Base-by-base conservation (phyloP, 2,797 vertebrate species). In the Platyrinchus mystaceus region DNA sequence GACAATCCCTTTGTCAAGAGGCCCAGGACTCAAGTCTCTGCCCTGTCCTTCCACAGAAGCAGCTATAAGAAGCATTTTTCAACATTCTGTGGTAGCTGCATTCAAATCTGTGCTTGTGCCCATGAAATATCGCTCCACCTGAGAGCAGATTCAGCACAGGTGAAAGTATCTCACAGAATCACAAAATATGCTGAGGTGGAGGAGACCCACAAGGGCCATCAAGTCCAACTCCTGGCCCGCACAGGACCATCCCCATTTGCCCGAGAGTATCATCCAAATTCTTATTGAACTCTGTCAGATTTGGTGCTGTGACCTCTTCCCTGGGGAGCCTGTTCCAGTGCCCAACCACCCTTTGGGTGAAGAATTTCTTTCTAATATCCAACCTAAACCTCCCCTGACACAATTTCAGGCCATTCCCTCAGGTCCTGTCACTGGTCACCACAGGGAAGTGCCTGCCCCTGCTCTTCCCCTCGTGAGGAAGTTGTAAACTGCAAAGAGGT, bases 51-150 rank as follows among this genome's bases (percentile, higher is more conserved):
- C 27, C 32, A 46, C 22, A 68, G 44, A 70, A 67, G 43, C 20
- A 75, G 27, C 17, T 67, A 2, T 10, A 12, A 73, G 13, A 32
- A 10, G 6, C 4, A 4, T 22, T 55, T 82, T 37, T 43, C 21
- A 6, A 10, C 5, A 13, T 47, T 68, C 27, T 74, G 17, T 2
- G 1, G 32, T 4, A 8, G 8, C 4, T 3, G 24, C 13, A 60
- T 28, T 36, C 46, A 60, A 20, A 56, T 27, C 56, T 46, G 7
- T n/a, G 27, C 34, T 68, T 49, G 11, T 34, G 37, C 8, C 34
- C 22, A 4, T 18, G 9, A 64, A 27, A 5, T 7, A 12, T 63
- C 37, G 14, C 41, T 77, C 18, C 14, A 3, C 4, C 39, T 47
- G 14, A 13, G 1, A 64, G 23, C 5, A 87, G 12, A 16, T 14